Base-by-base conservation (phyloP, 2,797 vertebrate species). In the Falco rusticolus region DNA sequence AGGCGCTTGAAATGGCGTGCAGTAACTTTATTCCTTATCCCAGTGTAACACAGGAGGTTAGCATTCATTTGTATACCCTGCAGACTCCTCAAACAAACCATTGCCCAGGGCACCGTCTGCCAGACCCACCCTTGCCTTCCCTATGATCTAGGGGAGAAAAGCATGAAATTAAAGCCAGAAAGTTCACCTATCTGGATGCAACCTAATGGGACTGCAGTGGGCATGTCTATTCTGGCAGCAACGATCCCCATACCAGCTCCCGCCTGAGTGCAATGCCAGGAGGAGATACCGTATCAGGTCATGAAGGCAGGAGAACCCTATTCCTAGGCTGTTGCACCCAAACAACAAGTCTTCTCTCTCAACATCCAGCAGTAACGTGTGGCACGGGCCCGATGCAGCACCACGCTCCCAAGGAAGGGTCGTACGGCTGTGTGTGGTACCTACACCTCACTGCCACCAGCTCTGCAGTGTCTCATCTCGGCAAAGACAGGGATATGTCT, bases 161-260 rank as follows among this genome's bases (percentile, higher is more conserved):
- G 71, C 53, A 77, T 4, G 13, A 57, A 92, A 91, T 28, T 50
- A 83, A 63, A 95, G 75, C 75, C 87, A 94, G 84, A 69, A 80
- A 80, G 61, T 50, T 93, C 76, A 89, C 51, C 75, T 66, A 9
- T 72, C 78, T 93, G 84, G 68, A 47, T 90, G 69, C 45, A 61
- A 61, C 41, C 50, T 81, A 68, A 56, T 87, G 72, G 84, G 76
- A 59, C 25, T 26, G 26, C 84, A 76, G 34, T 66, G 82, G 61
- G 92, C 92, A 88, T 56, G 89, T 91, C 91, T 92, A 9, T 82
- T 92, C 90, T 50, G 79, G 93, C 79, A 96, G 72, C 82, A 69
- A 56, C 4, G 0, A 92, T 63, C 47, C 72, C 69, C 1, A 0
- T 43, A 41, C 63, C 64, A 51, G 5, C 34, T 79, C 43, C 82